Conservation (phyloP, 1,140 invertebrate species). For the Eriocheir sinensis region DNA sequence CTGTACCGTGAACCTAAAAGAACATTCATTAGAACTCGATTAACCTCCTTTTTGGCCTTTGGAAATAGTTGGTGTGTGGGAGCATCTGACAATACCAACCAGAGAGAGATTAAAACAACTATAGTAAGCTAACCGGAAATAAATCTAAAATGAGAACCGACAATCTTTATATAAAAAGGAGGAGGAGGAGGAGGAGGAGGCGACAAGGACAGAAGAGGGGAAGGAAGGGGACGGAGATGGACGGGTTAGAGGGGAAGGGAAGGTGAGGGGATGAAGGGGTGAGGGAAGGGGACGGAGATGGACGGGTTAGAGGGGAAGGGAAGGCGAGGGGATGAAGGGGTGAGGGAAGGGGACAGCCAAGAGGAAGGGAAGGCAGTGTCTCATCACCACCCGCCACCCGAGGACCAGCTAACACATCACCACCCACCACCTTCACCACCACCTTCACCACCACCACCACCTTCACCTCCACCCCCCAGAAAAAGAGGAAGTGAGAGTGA, state of each 20-base stretch:
- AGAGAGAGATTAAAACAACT: too few species aligned
- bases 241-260: neutral
- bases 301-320: neutral
- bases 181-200: neutral
- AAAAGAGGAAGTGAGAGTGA: slow-evolving; percentile 23
- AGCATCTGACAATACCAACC: too few species aligned
- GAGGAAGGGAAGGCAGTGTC: neutral
- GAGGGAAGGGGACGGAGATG: neutral
- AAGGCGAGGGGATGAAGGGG: neutral
- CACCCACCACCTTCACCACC: too few species aligned
- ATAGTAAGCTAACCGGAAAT: neutral
- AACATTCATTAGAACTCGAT: too few species aligned
- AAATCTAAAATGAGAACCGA: neutral
- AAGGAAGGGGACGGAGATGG: neutral
- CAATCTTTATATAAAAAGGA: neutral
- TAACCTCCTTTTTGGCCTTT: too few species aligned
- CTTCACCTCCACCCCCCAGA: too few species aligned
- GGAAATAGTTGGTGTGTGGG: too few species aligned
- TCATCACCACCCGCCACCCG: neutral
- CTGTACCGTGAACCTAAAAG: too few species aligned
- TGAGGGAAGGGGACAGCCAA: neutral
- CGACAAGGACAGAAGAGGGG: neutral
- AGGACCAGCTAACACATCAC: neutral
- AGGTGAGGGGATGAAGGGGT: neutral
- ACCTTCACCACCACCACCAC: too few species aligned